Percentiles rank a stretch among this genome's conserved stretches.
Conservation (phyloP, 2,888 invertebrate genomes). For the Agriopis leucophaearia region DNA sequence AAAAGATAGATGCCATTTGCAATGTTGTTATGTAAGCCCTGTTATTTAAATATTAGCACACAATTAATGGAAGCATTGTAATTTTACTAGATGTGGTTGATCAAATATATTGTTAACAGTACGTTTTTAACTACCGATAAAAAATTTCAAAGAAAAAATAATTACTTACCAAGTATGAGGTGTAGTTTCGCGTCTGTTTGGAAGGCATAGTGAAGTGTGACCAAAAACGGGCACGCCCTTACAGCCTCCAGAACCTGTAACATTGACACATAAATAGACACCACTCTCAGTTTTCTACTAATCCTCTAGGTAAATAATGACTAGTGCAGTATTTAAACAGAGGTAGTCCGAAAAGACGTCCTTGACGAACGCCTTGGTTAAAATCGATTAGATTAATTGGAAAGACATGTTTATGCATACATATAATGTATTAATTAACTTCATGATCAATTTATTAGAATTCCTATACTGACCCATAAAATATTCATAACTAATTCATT, state of each 20-base stretch:
- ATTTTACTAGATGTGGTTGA: not conserved
- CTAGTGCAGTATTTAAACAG: constrained; percentile 1
- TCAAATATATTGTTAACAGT: not conserved
- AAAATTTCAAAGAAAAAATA: constrained; percentile 21
- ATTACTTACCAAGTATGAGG: constrained; percentile 95
- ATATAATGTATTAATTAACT: constrained; percentile 9
- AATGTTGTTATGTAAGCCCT: not conserved
- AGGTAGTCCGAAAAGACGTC: constrained; percentile 37
- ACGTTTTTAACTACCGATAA: too few species aligned
- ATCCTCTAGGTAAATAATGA: constrained; percentile 3
- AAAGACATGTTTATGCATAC: constrained; percentile 6
- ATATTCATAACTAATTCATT: constrained; percentile 30
- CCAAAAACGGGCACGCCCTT: constrained; percentile 97
- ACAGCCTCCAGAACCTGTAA: constrained; percentile 96
- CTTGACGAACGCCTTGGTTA: constrained; percentile 39
- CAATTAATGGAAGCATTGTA: not conserved
- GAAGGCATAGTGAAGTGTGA: constrained; percentile 99
- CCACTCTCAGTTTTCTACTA: constrained; percentile 12
- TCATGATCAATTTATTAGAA: constrained; percentile 16
- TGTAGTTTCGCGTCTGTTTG: constrained; percentile 98
- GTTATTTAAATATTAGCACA: not conserved
- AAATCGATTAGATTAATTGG: constrained; percentile 9
- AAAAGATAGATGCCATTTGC: not conserved
- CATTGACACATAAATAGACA: constrained; percentile 41
- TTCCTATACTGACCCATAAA: constrained; percentile 12